Evolutionary conservation across 2,113 vertebrate genomes (phyloP), one percentile per base, ranked within the genome.

Genomic region (Hypocryptadius cinnamomeus): DNA sequence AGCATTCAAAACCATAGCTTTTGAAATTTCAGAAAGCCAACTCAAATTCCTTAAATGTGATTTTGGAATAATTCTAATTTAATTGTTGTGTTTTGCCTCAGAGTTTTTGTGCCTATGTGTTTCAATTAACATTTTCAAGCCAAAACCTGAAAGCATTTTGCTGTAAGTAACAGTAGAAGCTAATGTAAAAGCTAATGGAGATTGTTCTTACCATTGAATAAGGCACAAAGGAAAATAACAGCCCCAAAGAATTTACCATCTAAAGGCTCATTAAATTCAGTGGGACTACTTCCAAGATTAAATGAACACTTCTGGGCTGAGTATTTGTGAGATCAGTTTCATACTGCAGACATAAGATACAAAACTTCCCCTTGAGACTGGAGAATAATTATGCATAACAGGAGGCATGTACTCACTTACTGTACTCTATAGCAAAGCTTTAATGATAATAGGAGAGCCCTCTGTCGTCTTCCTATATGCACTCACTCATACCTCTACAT

Each of bases 131-230:
- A 74, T 83, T 93, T 92, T 86, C 39, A 93, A 93, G 92, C 69
- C 90, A 95, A 96, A 95, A 94, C 57, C 64, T 94, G 76, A 93
- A 94, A 95, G 85, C 83, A 80, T 86, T 95, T 94, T 93, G 77
- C 90, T 93, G 56, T 88, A 94, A 95, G 87, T 93, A 95, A 96
- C 83, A 89, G 65, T 53, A 95, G 88, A 89, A 84, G 72, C 73
- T 90, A 92, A 94, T 70, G 85, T 68, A 80, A 86, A 88, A 95
- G 47, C 83, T 92, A 95, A 95, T 86, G 68, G 65, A 85, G 82
- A 80, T 39, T 83, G 60, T 78, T 53, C 82, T 95, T 90, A 92
- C 51, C 65, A 56, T 56, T 71, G 86, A 93, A 90, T 69, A 85
- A 87, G 48, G 70, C 80, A 92, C 61, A 84, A 89, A 94, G 13